These are phyloP conservation scores for Pangasius larnaudii DNA, from an alignment of 2,797 vertebrate genomes.

Conservation along the genomic window DNA sequence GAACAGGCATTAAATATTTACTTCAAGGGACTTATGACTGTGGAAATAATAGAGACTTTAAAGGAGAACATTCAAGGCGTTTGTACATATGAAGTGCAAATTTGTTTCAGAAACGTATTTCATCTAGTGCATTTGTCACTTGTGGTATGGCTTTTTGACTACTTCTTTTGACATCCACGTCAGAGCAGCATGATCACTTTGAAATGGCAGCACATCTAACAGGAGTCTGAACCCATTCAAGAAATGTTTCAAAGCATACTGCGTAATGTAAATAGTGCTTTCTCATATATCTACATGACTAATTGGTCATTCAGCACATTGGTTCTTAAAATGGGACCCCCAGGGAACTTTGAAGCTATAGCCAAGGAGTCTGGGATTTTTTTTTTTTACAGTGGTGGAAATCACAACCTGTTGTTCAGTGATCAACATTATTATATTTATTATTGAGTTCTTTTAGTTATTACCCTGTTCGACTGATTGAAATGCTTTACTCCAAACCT, in stretches of 20 bases:
- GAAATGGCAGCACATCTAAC: background rate
- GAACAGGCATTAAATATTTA: conserved; percentile 22
- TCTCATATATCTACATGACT: background rate
- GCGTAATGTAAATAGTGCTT: background rate
- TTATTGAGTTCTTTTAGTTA: background rate
- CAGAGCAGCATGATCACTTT: background rate
- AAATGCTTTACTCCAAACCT: background rate
- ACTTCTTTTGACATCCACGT: background rate
- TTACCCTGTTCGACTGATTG: no score
- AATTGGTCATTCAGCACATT: background rate
- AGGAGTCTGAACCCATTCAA: background rate
- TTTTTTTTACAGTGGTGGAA: background rate
- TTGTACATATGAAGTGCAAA: conserved; percentile 16
- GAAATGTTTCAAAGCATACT: background rate
- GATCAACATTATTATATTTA: background rate
- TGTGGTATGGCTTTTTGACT: background rate
- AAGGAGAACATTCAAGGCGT: conserved; percentile 15
- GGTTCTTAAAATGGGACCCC: background rate
- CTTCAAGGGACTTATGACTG: conserved; percentile 1
- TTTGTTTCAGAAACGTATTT: conserved; percentile 32
- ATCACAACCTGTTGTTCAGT: background rate
- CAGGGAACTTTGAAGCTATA: background rate
- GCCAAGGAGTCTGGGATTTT: background rate
- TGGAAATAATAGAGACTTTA: conserved; percentile 19
- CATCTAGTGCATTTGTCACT: conserved; percentile 13